Evolutionary conservation across 1,140 invertebrate genomes (phyloP).

Genomic region (Diachasmimorpha longicaudata): DNA sequence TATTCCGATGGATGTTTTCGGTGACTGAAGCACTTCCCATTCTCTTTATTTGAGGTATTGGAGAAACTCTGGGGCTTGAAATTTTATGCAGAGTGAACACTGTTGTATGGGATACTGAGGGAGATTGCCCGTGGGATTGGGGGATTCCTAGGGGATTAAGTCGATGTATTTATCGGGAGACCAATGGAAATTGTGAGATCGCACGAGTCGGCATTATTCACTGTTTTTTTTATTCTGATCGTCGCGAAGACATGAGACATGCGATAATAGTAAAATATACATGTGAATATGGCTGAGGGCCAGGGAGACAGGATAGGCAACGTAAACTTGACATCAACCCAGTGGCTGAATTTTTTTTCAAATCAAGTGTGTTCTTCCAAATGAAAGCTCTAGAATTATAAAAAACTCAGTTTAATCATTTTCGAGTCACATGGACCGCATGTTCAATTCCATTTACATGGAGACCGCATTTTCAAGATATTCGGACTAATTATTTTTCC

Average conservation of each 20-base stretch:
- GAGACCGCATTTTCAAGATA: too few species aligned
- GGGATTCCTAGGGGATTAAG: not conserved
- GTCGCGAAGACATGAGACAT: not conserved
- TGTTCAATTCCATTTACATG: too few species aligned
- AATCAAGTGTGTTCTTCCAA: too few species aligned
- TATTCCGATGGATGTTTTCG: conserved; percentile 10
- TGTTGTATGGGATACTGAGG: too few species aligned
- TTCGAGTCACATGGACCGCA: too few species aligned
- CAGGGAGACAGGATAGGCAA: not conserved
- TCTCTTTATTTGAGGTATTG: conserved; percentile 9
- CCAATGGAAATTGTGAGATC: not conserved
- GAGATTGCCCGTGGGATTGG: not conserved
- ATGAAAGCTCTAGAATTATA: too few species aligned
- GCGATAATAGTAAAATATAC: not conserved
- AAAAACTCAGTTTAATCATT: too few species aligned
- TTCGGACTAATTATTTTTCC: too few species aligned
- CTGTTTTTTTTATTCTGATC: not conserved
- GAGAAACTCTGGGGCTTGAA: not conserved
- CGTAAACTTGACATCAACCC: too few species aligned
- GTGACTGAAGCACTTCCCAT: conserved; percentile 26
- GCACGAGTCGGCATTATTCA: not conserved
- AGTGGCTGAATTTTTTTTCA: too few species aligned
- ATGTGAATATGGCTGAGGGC: not conserved
- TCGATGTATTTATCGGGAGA: not conserved
- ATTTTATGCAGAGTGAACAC: not conserved